Conservation (phyloP, 2,888 invertebrate genomes). For the Dromius quadrimaculatus region DNA sequence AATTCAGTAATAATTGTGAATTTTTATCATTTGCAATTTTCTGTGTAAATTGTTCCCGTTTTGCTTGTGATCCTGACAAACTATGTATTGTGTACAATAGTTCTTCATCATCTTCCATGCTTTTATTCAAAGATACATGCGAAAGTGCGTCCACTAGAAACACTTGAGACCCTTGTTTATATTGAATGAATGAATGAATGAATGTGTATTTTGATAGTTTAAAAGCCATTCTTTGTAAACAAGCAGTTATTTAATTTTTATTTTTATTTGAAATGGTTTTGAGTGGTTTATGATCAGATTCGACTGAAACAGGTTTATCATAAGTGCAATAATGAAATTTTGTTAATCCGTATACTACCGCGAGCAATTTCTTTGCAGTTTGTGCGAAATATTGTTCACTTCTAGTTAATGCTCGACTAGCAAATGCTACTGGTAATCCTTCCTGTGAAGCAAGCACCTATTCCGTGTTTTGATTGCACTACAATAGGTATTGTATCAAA, state of each 20-base stretch:
- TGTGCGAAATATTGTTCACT: background rate
- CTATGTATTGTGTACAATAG: background rate
- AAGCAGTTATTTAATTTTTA: background rate
- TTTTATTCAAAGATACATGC: background rate
- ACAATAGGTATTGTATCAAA: background rate
- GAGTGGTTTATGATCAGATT: slow-evolving; percentile 6
- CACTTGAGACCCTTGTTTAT: background rate
- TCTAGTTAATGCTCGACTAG: background rate
- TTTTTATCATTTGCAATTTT: background rate
- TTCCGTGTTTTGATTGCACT: background rate
- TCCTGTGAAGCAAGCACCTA: background rate
- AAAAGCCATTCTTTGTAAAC: background rate
- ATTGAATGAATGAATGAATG: background rate
- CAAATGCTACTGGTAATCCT: background rate
- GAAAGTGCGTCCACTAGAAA: background rate
- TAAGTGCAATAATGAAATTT: background rate
- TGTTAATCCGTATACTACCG: background rate
- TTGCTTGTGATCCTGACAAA: background rate
- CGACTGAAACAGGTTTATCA: background rate
- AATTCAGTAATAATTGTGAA: background rate
- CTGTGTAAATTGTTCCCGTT: background rate
- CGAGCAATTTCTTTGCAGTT: slow-evolving; percentile 4
- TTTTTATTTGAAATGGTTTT: background rate
- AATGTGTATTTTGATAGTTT: background rate
- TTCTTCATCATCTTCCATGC: background rate